phyloP scores from a whole-genome alignment of 2,797 vertebrate genomes.

The Brachymystax lenok region DNA sequence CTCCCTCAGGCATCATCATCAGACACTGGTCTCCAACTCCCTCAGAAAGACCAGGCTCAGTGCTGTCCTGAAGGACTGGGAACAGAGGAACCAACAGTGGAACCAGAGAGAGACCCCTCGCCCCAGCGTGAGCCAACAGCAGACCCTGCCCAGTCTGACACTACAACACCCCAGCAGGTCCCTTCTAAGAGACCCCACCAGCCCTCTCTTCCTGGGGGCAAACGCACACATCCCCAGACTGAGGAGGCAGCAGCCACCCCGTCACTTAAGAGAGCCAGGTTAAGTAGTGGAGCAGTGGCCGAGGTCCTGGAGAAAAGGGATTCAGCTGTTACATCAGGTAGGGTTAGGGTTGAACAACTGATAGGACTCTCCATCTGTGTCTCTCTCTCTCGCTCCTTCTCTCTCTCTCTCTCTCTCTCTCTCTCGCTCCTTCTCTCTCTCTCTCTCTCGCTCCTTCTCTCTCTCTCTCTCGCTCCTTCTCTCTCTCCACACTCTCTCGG shows the following conservation, averaged over 20 bases:
- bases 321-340: slow-evolving; percentile 7
- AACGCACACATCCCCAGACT: not conserved
- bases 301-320: slow-evolving; percentile 9
- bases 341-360: no score
- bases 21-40: not conserved
- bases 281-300: slow-evolving; percentile 5
- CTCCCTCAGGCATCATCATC: slow-evolving; percentile 42
- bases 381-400: not conserved
- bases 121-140: not conserved
- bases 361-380: not conserved
- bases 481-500: not conserved
- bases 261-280: slow-evolving; percentile 51
- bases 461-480: not conserved
- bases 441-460: not conserved
- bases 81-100: not conserved
- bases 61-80: not conserved
- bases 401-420: not conserved
- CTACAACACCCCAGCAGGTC: not conserved
- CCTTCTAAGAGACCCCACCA: not conserved
- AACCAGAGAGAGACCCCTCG: not conserved
- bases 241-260: slow-evolving; percentile 14
- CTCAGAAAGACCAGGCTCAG: not conserved
- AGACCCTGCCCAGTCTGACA: slow-evolving; percentile 20
- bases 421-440: not conserved
- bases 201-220: not conserved